Evolutionary conservation across 2,797 vertebrate genomes (phyloP).

Genomic region (Pelodytes ibericus): DNA sequence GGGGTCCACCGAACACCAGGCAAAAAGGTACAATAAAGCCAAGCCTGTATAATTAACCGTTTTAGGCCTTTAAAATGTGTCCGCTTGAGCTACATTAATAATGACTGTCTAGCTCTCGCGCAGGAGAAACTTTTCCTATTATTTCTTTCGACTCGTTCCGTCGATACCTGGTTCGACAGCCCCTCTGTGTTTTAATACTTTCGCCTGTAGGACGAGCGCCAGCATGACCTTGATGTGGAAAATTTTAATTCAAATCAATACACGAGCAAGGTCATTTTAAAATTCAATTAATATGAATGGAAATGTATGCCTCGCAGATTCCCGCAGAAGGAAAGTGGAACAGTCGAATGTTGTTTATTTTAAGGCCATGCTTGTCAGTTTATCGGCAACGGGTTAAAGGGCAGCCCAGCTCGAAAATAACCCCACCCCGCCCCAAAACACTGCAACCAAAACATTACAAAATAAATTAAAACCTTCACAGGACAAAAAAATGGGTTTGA

Average conservation of each 20-base stretch:
- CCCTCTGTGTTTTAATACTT: constrained; percentile 71
- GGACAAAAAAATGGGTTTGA: no score
- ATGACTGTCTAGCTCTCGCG: constrained; percentile 51
- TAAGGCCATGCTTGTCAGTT: constrained; percentile 19
- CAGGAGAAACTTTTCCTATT: constrained; percentile 57
- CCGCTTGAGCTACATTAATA: constrained; percentile 41
- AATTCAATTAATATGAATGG: constrained; percentile 83
- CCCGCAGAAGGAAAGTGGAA: constrained; percentile 67
- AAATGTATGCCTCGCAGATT: constrained; percentile 69
- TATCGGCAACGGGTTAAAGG: background rate
- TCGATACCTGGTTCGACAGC: constrained; percentile 66
- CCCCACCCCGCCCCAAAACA: no score
- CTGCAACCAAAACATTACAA: no score
- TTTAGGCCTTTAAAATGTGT: background rate
- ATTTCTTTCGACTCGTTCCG: constrained; percentile 60
- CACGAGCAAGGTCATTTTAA: constrained; percentile 82
- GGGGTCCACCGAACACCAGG: background rate
- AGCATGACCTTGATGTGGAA: constrained; percentile 75
- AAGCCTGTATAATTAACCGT: constrained; percentile 8
- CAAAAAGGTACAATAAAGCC: constrained; percentile 13
- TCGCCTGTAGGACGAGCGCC: constrained; percentile 68
- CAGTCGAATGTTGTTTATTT: constrained; percentile 58
- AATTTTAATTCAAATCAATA: constrained; percentile 85
- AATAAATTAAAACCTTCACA: no score
- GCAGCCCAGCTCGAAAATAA: background rate